A percentile compares a stretch with the other conserved stretches of the same genome.
Evolutionary conservation across 2,888 invertebrate genomes (phyloP).

Genomic region (Hirtodrosophila duncani): DNA sequence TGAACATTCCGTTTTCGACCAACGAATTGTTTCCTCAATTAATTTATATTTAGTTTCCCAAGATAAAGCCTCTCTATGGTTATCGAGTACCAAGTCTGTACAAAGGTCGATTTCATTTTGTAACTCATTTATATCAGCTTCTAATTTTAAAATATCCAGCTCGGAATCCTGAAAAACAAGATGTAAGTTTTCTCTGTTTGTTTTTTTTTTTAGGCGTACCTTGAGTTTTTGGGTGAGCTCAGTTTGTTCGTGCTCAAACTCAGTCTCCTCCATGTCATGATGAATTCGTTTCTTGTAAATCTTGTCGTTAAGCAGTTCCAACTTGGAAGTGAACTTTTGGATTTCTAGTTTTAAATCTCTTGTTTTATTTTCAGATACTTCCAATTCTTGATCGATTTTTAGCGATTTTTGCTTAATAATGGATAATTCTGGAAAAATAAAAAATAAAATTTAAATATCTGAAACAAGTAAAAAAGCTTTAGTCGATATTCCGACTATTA

Average conservation of each 20-base stretch:
- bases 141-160: conserved; percentile 82
- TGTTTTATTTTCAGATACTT: conserved; percentile 80
- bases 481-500: too few species aligned
- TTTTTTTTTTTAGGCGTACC: conserved; percentile 59
- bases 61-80: conserved; percentile 85
- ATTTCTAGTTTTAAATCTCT: conserved; percentile 81
- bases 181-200: too few species aligned
- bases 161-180: conserved; percentile 82
- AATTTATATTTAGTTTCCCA: conserved; percentile 90
- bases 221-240: conserved; percentile 80
- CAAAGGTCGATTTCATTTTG: conserved; percentile 82
- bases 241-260: conserved; percentile 80
- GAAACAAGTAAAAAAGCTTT: too few species aligned
- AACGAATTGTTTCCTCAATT: conserved; percentile 85
- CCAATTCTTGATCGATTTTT: conserved; percentile 83
- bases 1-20: conserved; percentile 83
- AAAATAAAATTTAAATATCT: not conserved
- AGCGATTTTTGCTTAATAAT: conserved; percentile 87
- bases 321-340: conserved; percentile 81
- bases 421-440: conserved; percentile 64
- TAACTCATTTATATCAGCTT: conserved; percentile 83
- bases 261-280: conserved; percentile 80
- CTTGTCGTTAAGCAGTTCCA: conserved; percentile 81
- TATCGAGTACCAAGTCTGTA: conserved; percentile 81
- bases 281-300: conserved; percentile 80